A percentile compares a stretch with the other conserved stretches of the same genome.
These are phyloP conservation scores for Ophion slaviceki DNA, from an alignment of 2,888 invertebrate species.

Conservation along the genomic window DNA sequence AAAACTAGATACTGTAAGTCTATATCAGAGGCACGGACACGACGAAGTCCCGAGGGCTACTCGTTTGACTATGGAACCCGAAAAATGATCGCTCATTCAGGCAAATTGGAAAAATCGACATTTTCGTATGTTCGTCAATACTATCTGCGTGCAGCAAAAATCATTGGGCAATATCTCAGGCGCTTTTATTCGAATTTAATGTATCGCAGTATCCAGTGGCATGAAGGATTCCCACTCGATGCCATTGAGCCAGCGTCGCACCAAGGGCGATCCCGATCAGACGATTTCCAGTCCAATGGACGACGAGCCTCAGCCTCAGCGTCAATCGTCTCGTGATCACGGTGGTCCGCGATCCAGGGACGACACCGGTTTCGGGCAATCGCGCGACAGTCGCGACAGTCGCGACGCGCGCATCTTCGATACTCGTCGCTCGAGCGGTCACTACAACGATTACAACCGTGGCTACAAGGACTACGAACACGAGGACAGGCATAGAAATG, in stretches of 20 bases:
- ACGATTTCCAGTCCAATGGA: conserved; percentile 76
- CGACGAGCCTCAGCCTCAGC: conserved; percentile 73
- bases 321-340: conserved; percentile 78
- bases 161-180: not conserved
- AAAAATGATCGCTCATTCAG: not conserved
- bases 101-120: not conserved
- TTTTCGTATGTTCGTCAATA: not conserved
- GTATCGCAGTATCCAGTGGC: conserved; percentile 70
- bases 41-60: too few species aligned
- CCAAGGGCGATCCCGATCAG: conserved; percentile 79
- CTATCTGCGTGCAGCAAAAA: not conserved
- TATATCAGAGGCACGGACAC: too few species aligned
- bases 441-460: conserved; percentile 75
- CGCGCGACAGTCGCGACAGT: conserved; percentile 63
- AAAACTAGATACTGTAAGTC: too few species aligned
- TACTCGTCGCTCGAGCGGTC: conserved; percentile 74
- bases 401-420: conserved; percentile 73
- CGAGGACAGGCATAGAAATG: conserved; percentile 80
- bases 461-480: conserved; percentile 81
- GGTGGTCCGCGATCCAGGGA: conserved; percentile 74
- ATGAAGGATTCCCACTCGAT: conserved; percentile 76
- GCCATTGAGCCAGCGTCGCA: conserved; percentile 76
- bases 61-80: too few species aligned
- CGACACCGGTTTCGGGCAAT: conserved; percentile 74
- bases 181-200: conserved; percentile 55